Evolutionary conservation across 2,888 invertebrate species (phyloP).

Genomic region (Aelia acuminata): DNA sequence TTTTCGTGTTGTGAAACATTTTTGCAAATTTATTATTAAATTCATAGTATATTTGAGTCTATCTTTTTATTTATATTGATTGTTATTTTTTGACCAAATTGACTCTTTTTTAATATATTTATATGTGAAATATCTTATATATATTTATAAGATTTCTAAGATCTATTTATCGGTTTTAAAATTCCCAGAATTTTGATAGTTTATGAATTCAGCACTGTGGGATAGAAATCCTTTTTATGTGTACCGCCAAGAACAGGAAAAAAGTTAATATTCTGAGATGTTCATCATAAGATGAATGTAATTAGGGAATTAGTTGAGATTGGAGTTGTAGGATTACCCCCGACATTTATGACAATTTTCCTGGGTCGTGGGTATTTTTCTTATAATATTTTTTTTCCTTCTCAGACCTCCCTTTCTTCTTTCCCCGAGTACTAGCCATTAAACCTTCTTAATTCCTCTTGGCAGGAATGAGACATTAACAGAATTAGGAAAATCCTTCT

Average conservation of each 20-base stretch:
- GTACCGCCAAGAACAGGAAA: background rate
- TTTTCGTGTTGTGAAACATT: no score
- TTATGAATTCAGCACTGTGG: background rate
- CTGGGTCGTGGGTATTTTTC: conserved; percentile 17
- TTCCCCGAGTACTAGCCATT: background rate
- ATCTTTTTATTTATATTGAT: no score
- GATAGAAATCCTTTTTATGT: background rate
- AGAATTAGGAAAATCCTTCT: background rate
- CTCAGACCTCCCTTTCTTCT: background rate
- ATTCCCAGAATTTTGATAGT: no score
- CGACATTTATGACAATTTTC: conserved; percentile 10
- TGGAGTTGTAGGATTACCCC: background rate
- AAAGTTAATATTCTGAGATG: background rate
- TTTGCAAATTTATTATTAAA: no score
- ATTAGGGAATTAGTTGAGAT: conserved; percentile 12
- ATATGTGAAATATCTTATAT: no score
- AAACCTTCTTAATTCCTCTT: conserved; percentile 1
- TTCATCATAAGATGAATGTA: background rate
- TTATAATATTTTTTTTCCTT: background rate
- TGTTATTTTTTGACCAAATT: no score
- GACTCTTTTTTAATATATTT: no score
- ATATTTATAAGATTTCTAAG: no score
- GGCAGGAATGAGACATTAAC: background rate
- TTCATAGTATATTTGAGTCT: no score
- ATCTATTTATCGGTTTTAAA: no score